Base-by-base conservation (phyloP, 2,113 vertebrate species). In the Chlorocebus sabaeus region DNA sequence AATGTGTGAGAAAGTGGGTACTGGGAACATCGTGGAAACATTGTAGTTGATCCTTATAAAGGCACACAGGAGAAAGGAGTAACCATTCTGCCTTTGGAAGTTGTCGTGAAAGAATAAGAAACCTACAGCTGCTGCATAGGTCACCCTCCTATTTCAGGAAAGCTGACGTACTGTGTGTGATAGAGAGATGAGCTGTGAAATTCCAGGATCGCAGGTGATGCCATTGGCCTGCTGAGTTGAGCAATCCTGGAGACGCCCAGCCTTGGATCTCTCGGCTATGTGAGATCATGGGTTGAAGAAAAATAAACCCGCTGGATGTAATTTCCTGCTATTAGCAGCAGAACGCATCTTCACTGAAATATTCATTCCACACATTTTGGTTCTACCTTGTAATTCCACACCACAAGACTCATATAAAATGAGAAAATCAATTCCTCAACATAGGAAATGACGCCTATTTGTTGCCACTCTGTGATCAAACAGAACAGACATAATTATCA, bases 261-360 rank as follows among this genome's bases (percentile, higher is more conserved):
- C 4, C 16, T 2, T 10, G 16, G 6, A 13, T 45, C 73, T 57
- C 2, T 35, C 1, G 0, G 4, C 27, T 17, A 0, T 14, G 30
- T 23, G 11, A 72, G 5, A 59, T 3, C n/a, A 27, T 16, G 14
- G 14, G 22, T 52, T 59, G 75, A 68, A 75, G 22, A 32, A 68
- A 86, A 95, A 25, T 32, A 86, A 48, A 76, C 5, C 23, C 2
- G 18, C 8, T n/a, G 67, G 18, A 32, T 23, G 48, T 23, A 1
- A 8, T 78, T 92, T 88, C 52, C n/a, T 76, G 45, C 5, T 35
- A 32, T 2, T 30, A 7, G n/a, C 3, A 10, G 20, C 13, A 91
- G 10, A 64, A 78, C 0, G 6, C 6, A 72, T 83, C 43, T 48
- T 40, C n/a, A 64, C 0, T 78, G 52, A 52, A 64, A 68, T 52